Conservation (phyloP, 2,888 invertebrate species). For the Teinopalpus imperialis region DNA sequence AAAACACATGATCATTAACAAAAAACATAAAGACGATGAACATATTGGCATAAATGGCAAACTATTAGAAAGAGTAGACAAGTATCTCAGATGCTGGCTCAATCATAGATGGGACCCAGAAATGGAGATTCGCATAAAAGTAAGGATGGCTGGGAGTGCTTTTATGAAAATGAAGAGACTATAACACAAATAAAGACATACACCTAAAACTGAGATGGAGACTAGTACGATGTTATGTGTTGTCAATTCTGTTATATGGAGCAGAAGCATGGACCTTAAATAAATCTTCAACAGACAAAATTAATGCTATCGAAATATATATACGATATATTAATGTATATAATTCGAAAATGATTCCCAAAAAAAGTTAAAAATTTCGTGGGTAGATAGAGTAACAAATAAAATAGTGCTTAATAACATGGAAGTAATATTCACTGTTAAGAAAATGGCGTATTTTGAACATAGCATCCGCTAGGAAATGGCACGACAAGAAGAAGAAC, state of each 20-base stretch:
- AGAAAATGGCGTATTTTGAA: no score
- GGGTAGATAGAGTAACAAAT: no score
- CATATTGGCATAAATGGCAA: neutral
- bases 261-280: neutral
- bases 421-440: no score
- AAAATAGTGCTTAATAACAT: no score
- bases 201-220: neutral
- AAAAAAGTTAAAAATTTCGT: no score
- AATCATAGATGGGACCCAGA: neutral
- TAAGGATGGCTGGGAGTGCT: neutral
- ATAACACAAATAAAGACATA: neutral
- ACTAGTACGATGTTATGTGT: neutral
- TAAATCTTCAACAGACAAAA: neutral
- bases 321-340: no score
- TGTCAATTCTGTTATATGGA: neutral
- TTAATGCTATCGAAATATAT: neutral
- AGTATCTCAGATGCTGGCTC: neutral
- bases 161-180: neutral
- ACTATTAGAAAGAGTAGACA: no score
- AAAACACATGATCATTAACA: neutral
- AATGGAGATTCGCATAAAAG: neutral
- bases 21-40: neutral
- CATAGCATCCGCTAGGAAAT: no score
- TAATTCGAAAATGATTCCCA: no score
- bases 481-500: no score